These are phyloP conservation scores for Cryptus viduatorius DNA, from an alignment of 2,888 invertebrate genomes.

Conservation along the genomic window DNA sequence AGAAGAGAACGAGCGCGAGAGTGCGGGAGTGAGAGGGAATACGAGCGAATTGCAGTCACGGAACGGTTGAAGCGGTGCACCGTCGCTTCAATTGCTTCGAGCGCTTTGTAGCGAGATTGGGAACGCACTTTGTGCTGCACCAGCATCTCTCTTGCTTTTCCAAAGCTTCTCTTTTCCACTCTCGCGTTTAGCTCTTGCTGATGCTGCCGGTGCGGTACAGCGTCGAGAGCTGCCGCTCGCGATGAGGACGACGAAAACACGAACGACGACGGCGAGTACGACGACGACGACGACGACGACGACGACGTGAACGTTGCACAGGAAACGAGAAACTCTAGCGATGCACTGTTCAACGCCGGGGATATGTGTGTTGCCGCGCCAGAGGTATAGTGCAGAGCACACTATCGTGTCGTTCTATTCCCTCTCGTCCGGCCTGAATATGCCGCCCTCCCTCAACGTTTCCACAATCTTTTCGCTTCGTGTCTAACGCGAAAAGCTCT, in stretches of 20 bases:
- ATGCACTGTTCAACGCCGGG: conserved; percentile 41
- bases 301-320: conserved; percentile 43
- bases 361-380: conserved; percentile 19
- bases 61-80: conserved; percentile 67
- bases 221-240: conserved; percentile 47
- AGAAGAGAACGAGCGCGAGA: conserved; percentile 26
- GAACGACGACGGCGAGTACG: conserved; percentile 46
- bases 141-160: conserved; percentile 44
- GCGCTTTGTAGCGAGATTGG: conserved; percentile 72
- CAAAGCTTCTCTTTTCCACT: conserved; percentile 35
- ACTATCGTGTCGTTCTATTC: conserved; percentile 48
- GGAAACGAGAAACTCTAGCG: conserved; percentile 65
- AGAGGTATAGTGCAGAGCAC: conserved; percentile 19
- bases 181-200: conserved; percentile 41
- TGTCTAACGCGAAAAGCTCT: conserved; percentile 40
- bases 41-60: conserved; percentile 67
- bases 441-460: conserved; percentile 18
- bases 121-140: conserved; percentile 69
- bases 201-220: conserved; percentile 47
- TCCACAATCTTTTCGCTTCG: conserved; percentile 57
- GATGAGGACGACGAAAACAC: conserved; percentile 40
- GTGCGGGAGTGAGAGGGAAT: conserved; percentile 42
- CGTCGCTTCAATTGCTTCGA: conserved; percentile 70
- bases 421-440: conserved; percentile 19
- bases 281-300: conserved; percentile 23